Conservation (phyloP, 2,113 vertebrate species). For the Atractosteus spatula region DNA sequence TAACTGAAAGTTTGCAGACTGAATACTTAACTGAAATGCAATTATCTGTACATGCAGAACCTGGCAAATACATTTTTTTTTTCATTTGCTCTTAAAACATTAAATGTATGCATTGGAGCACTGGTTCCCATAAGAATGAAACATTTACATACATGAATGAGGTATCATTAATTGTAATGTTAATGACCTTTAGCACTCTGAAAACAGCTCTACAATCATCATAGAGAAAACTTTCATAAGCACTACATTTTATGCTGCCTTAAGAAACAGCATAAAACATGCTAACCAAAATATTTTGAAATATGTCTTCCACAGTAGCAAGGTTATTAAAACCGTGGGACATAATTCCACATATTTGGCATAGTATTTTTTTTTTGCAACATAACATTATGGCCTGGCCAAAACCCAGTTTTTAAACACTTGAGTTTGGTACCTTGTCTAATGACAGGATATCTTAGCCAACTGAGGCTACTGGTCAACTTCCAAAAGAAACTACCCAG, state of each 20-base stretch:
- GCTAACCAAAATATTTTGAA: constrained; percentile 12
- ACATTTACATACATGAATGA: no score
- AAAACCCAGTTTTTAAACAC: constrained; percentile 44
- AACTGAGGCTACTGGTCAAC: constrained; percentile 41
- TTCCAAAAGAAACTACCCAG: constrained; percentile 33
- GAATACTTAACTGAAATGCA: constrained; percentile 28
- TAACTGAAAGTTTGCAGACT: constrained; percentile 34
- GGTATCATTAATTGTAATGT: no score
- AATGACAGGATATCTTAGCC: constrained; percentile 57
- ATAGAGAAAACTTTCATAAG: no score
- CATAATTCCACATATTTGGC: constrained; percentile 39
- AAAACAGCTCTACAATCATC: constrained; percentile 10
- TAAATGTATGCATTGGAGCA: no score
- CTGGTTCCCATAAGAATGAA: no score
- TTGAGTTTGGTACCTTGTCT: constrained; percentile 46
- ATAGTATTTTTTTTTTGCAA: constrained; percentile 22
- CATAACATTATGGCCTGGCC: constrained; percentile 50
- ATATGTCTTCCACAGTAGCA: neutral
- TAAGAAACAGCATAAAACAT: constrained; percentile 23
- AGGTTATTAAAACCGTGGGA: constrained; percentile 18
- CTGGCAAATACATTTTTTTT: constrained; percentile 33
- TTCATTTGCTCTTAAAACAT: no score
- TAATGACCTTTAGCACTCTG: constrained; percentile 27
- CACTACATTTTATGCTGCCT: no score
- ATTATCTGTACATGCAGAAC: constrained; percentile 44